Percentiles rank a stretch among this genome's conserved stretches.
These are phyloP conservation scores for Oscheius sp. DNA, from an alignment of 2,888 invertebrate species.

Conservation along the genomic window DNA sequence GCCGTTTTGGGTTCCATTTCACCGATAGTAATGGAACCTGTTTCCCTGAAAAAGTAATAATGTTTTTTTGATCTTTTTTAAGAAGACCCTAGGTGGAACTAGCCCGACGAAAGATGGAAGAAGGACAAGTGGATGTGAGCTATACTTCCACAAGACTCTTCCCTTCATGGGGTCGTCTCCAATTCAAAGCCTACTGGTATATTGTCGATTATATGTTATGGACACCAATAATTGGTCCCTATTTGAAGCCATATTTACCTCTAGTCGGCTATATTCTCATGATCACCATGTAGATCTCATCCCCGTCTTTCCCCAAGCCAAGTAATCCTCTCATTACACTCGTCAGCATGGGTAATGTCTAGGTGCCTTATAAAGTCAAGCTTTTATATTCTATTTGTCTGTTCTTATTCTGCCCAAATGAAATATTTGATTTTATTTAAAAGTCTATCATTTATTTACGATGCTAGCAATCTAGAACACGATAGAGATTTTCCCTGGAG, in stretches of 20 bases:
- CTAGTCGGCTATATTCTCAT: conserved; percentile 68
- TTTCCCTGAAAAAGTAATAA: conserved; percentile 47
- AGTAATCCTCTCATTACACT: neutral
- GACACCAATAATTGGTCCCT: conserved; percentile 62
- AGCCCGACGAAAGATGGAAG: conserved; percentile 62
- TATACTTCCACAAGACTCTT: conserved; percentile 38
- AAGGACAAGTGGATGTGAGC: conserved; percentile 62
- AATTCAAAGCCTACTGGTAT: conserved; percentile 67
- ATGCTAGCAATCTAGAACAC: too few species aligned
- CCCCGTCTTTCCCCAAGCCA: conserved; percentile 6
- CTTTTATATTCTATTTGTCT: neutral
- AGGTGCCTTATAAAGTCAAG: conserved; percentile 19
- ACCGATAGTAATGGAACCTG: conserved; percentile 65
- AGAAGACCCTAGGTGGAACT: conserved; percentile 41
- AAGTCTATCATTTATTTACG: too few species aligned
- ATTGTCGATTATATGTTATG: conserved; percentile 65
- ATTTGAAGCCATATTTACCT: conserved; percentile 67
- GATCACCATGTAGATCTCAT: conserved; percentile 61
- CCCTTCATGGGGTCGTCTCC: conserved; percentile 58
- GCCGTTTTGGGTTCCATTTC: conserved; percentile 68
- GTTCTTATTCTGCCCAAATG: neutral
- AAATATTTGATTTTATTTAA: neutral
- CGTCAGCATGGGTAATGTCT: conserved; percentile 21
- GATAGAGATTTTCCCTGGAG: too few species aligned
- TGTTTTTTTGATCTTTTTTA: neutral